Evolutionary conservation across 2,888 invertebrate species (phyloP), one percentile per base, ranked within the genome.

Genomic region (Lasius platythorax): DNA sequence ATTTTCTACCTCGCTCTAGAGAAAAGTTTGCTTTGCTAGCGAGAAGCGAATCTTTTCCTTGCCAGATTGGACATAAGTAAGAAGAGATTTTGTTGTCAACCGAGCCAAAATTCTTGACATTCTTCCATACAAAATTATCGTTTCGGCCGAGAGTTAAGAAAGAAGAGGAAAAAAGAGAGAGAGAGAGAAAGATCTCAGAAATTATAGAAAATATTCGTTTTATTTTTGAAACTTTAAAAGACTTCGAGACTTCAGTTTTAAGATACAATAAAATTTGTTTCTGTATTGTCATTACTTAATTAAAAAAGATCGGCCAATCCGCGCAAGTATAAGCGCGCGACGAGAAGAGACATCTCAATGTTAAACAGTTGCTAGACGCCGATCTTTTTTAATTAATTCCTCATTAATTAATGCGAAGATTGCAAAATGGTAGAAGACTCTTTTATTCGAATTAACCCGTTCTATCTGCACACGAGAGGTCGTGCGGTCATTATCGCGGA

Each of bases 1-100:
- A 75, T 75, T 75, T 75, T 75, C 75, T 75, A 50, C 37, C 15
- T 23, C 50, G 33, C 46, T 46, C 66, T 66, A 28, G 40, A 61
- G 75, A 75, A 66, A 75, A 75, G 75, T 75, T 75, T 64, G 66
- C 75, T 75, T 75, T 66, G 75, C 64, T 75, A 75, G 75, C 66
- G 66, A 33, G 18, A 6, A 66, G 75, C 66, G 0, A 28, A 75
- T 66, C 66, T 75, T 75, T 75, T 66, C 75, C 66, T 75, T 75
- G 75, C 66, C 66, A 37, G 11, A 6, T 64, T 75, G 64, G 75
- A 64, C 75, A 46, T 66, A 75, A 75, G 75, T 75, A 64, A 50
- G 50, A 66, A 63, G 50, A 75, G 73, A 40, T 66, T 64, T 50
- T 50, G 50, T 66, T 75, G 66, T 28, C 73, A 37, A 73, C 72